A percentile compares a stretch with the other conserved stretches of the same genome.
These are phyloP conservation scores for Grammomys dolichurus DNA, from an alignment of 2,113 vertebrate genomes.

Conservation along the genomic window DNA sequence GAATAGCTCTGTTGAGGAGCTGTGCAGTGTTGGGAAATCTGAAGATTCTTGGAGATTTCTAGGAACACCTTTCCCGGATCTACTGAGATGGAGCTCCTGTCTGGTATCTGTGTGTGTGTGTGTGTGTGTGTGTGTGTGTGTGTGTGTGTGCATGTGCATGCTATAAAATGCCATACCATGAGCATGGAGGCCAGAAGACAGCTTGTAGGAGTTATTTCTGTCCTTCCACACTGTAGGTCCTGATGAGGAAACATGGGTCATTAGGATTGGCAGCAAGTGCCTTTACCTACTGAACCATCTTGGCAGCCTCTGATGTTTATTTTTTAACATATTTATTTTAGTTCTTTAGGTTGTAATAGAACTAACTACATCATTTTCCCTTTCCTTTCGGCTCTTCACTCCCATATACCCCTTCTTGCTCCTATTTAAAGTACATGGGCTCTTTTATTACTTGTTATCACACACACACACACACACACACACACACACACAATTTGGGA, in stretches of 20 bases:
- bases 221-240: no score
- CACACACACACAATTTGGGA: background rate
- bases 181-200: background rate
- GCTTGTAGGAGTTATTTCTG: background rate
- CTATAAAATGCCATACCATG: no score
- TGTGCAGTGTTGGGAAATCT: background rate
- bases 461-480: background rate
- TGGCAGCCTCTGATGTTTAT: background rate
- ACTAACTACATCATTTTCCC: background rate
- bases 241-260: background rate
- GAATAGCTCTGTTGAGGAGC: conserved; percentile 26
- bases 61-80: background rate
- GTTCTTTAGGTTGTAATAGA: background rate
- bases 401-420: background rate
- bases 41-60: background rate
- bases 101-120: background rate
- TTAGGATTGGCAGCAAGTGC: background rate
- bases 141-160: background rate
- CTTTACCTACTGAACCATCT: background rate
- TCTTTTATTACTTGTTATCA: background rate
- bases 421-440: background rate
- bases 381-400: background rate
- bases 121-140: background rate
- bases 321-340: background rate
- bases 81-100: background rate